Evolutionary conservation across 2,797 vertebrate genomes (phyloP), one percentile per base, ranked within the genome.

Genomic region (Dicrostonyx torquatus): DNA sequence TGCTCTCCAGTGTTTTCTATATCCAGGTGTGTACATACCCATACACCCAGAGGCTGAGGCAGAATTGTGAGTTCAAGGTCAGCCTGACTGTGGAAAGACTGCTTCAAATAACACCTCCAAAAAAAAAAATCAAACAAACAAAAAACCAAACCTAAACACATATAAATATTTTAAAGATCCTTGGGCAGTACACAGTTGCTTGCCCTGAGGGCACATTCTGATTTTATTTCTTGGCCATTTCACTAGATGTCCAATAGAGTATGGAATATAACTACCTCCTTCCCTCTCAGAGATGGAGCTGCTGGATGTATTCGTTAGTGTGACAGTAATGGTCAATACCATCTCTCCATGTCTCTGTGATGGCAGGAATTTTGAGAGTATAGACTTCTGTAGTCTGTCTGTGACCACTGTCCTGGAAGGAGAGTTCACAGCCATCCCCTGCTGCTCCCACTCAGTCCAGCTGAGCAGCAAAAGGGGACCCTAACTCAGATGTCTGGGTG

Each of bases 361-460:
- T 86, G 95, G 97, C 89, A 83, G 91, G 90, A 91, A 72, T 96
- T 93, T 85, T 55, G 89, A 85, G 97, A 73, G 95, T 87, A 90
- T 95, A 94, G 95, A 89, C 79, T 96, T 92, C 37, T 94, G 87
- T 94, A 91, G 96, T 96, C 97, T 87, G 96, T 95, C 97, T 83
- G 76, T 97, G 97, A 86, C 55, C 94, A 80, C 66, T 22, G 1
- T 8, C 94, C 34, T 66, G 79, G 11, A 95, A 97, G 97, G 97
- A 98, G 68, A 70, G n/a, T 26, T 24, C 11, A 3, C 9, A 26
- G 1, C 73, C 24, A 29, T 14, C 6, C 5, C 43, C 26, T 6
- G 24, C 85, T 85, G 1, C 64, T 97, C 94, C 94, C 96, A 95
- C 94, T 97, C 0, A 64, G 82, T 72, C 90, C 70, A 50, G 70